Evolutionary conservation across 1,140 invertebrate species (phyloP), one percentile per base, ranked within the genome.

Genomic region (Paraescarpia echinospica): DNA sequence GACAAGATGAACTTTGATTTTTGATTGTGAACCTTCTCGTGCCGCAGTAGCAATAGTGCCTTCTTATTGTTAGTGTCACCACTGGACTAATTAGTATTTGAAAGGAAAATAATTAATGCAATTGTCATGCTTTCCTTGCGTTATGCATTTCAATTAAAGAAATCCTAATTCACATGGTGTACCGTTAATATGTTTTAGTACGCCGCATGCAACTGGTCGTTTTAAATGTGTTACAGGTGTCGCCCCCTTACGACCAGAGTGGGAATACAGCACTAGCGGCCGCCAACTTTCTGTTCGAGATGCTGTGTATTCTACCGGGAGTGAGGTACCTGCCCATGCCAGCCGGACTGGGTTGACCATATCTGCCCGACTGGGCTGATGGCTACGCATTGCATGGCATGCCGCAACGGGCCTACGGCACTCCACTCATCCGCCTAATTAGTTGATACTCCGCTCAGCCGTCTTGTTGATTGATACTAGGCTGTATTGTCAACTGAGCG

Each of bases 251-350:
- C 93, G 95, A 96, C 91, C 91, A 93, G 14, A 93, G 92, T 27
- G 94, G 95, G 4, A 94, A 91, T 0, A 96, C 95, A 35, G 94
- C 95, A 5, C 89, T 95, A 31, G 94, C 94, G 22, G 95, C 94
- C 5, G 95, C 95, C 4, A 95, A 95, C 92, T 92, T 96, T 0
- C 90, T 96, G 59, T 95, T 95, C 94, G 95, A 96, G 92, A 95
- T 96, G 94, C 89, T 96, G 4, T 95, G 95, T 93, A 93, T 96
- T 35, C 91, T 96, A 1, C 95, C 95, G 1, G 94, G 94, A 35
- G 95, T 95, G 0, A 95, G 95, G 89, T 95, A 95, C 51, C 0
- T 27, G 59, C 9, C 59, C 14, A 77, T 77, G 59, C 59, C 59
- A 27, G 59, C 59, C 12, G 2, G 27, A 27, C 22, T 77, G 59